A percentile compares a stretch with the other conserved stretches of the same genome.
These are phyloP conservation scores for Acrocephalus scirpaceus DNA, from an alignment of 2,797 vertebrate genomes.

Conservation along the genomic window DNA sequence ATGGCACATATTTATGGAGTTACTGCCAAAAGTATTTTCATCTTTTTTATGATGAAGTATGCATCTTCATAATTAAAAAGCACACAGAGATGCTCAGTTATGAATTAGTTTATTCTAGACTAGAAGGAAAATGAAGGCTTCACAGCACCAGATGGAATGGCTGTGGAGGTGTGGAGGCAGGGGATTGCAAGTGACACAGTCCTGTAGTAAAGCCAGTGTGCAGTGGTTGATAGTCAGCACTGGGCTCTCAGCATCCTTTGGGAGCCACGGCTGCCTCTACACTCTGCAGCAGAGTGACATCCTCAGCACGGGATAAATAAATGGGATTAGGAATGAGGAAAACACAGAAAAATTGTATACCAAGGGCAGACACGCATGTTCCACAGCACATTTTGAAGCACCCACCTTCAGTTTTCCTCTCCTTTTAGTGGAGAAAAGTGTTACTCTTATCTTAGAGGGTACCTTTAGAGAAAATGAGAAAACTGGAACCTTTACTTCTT, in stretches of 20 bases:
- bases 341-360: background rate
- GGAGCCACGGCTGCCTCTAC: accelerated
- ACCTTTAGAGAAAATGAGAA: background rate
- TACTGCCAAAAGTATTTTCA: background rate
- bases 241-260: background rate
- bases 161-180: background rate
- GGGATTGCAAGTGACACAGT: background rate
- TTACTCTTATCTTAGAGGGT: background rate
- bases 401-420: background rate
- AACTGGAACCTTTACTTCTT: background rate
- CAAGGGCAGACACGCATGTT: background rate
- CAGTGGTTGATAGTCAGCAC: background rate
- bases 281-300: accelerated
- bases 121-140: background rate
- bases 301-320: background rate
- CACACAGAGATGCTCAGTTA: background rate
- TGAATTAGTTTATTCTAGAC: background rate
- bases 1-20: background rate
- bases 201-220: background rate
- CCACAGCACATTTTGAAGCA: background rate
- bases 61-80: background rate
- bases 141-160: background rate
- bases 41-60: background rate
- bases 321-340: background rate
- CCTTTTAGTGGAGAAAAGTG: background rate